phyloP scores from a whole-genome alignment of 2,113 vertebrate genomes.

The Ceuthmochares aereus region DNA sequence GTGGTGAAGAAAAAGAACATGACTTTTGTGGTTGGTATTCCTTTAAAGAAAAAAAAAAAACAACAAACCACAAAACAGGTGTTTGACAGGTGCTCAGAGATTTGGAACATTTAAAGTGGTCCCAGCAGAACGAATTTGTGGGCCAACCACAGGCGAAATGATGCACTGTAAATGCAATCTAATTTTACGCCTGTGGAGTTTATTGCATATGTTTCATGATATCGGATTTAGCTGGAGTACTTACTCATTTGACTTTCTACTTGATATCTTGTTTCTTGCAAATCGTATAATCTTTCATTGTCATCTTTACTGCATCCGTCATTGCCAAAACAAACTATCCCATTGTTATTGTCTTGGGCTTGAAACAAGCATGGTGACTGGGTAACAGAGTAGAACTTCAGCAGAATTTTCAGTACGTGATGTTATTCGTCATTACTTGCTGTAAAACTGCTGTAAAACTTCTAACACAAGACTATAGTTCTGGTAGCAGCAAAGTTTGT shows the following conservation, averaged over 20 bases:
- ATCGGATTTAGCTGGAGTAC: neutral
- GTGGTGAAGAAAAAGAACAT: neutral
- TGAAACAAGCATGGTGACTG: neutral
- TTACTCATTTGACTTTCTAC: neutral
- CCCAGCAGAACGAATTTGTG: neutral
- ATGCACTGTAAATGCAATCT: neutral
- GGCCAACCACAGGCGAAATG: neutral
- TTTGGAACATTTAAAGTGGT: neutral
- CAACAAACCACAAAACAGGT: accelerated
- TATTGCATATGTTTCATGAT: neutral
- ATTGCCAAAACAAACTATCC: neutral
- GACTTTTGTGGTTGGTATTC: neutral
- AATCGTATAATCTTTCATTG: neutral
- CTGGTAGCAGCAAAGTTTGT: neutral
- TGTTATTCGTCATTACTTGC: neutral
- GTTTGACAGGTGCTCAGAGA: neutral
- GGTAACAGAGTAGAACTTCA: neutral
- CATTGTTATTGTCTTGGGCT: neutral
- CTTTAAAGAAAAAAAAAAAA: neutral
- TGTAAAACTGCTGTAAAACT: neutral
- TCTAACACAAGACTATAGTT: neutral
- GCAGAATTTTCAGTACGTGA: neutral
- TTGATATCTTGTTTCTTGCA: neutral
- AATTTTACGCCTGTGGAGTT: neutral
- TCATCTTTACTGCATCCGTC: neutral